A percentile compares a stretch with the other conserved stretches of the same genome.
Evolutionary conservation across 2,113 vertebrate genomes (phyloP).

Genomic region (Mobula hypostoma): DNA sequence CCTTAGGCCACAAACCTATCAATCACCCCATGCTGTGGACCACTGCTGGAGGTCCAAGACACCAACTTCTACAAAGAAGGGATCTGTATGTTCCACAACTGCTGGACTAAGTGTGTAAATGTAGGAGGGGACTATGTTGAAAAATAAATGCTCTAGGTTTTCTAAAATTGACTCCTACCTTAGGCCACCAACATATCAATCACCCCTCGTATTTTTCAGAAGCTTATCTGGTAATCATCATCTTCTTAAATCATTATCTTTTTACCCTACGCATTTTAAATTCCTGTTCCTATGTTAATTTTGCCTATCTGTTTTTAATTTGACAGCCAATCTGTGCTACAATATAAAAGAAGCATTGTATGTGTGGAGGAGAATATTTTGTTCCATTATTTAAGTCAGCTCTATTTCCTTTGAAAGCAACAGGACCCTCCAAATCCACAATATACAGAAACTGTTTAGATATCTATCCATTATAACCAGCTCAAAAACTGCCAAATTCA

Average conservation of each 20-base stretch:
- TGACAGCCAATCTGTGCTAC: background rate
- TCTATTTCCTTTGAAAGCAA: background rate
- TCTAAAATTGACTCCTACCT: too few species aligned
- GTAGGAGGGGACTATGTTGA: too few species aligned
- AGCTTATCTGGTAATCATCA: background rate
- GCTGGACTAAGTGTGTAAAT: too few species aligned
- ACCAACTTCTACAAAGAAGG: too few species aligned
- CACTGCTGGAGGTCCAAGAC: too few species aligned
- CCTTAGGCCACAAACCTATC: too few species aligned
- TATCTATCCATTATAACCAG: background rate
- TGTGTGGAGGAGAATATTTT: background rate
- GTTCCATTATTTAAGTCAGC: background rate
- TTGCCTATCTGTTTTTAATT: background rate
- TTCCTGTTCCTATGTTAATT: background rate
- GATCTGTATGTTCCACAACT: too few species aligned
- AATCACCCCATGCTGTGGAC: too few species aligned
- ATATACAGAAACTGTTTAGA: background rate
- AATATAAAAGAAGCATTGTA: background rate
- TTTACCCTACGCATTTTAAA: background rate
- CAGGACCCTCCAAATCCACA: background rate
- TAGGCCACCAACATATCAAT: too few species aligned
- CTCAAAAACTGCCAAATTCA: background rate
- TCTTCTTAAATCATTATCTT: background rate
- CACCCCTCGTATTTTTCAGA: too few species aligned
- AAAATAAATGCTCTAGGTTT: too few species aligned